Evolutionary conservation across 2,113 vertebrate genomes (phyloP), one percentile per base, ranked within the genome.

Genomic region (Galeopterus variegatus): DNA sequence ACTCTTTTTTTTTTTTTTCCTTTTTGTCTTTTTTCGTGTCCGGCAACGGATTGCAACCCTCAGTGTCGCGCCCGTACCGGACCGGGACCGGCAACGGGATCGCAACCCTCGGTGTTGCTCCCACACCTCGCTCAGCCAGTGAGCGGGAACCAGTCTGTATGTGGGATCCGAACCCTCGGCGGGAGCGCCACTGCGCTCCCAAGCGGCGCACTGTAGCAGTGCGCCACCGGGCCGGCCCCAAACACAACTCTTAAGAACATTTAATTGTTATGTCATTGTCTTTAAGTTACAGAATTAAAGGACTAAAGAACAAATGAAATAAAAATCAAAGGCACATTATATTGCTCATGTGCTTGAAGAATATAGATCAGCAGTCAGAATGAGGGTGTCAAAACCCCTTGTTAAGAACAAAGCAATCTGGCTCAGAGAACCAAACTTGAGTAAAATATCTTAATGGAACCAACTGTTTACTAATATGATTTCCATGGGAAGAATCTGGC

Each of bases 401-500:
- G 54, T 92, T 94, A 85, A 96, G 81, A 90, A 83, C 82, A 97
- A 96, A 94, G n/a, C 26, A 93, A 82, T 92, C 45, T 89, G 70
- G 23, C n/a, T 95, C 83, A 58, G 65, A 94, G 83, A 65, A 84
- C 70, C 50, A 93, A 73, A 94, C 48, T 87, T 80, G 75, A 96
- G 52, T 91, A 92, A 96, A 95, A 89, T 85, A 89, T 93, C 54
- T 94, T 96, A 94, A 94, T 92, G 54, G 80, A 89, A 79, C 62
- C 26, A 52, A 93, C n/a, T 97, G 50, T 97, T 97, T 97, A 95
- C 76, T 93, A 96, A 92, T 92, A 94, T 73, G 17, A 96, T 93
- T 96, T 97, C 48, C 33, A 88, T 82, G 88, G 76, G 69, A 95
- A n/a, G 45, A 94, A 92, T 95, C 83, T 97, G 89, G 75, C 64